Evolutionary conservation across 2,888 invertebrate species (phyloP).

Genomic region (Mactromeris polynyma): DNA sequence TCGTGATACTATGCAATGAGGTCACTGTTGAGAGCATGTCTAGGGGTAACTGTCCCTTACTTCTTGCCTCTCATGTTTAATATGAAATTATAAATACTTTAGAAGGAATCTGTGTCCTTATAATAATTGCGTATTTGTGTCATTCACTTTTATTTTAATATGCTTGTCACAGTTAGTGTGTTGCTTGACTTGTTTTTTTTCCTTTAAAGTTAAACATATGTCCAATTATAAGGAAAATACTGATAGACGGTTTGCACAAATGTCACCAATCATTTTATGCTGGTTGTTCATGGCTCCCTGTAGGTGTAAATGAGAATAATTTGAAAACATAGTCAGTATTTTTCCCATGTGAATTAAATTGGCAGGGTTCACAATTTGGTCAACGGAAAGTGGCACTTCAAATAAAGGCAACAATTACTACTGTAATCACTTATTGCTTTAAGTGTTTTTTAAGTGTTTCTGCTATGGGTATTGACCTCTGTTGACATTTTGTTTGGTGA

Average conservation of each 20-base stretch:
- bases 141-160: too few species aligned
- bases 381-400: constrained; percentile 13
- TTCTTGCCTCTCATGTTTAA: too few species aligned
- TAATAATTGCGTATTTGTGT: too few species aligned
- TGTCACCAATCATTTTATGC: neutral
- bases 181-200: too few species aligned
- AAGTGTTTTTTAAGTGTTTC: constrained; percentile 9
- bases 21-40: too few species aligned
- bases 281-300: neutral
- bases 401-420: neutral
- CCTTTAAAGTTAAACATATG: too few species aligned
- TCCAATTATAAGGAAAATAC: too few species aligned
- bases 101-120: too few species aligned
- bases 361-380: neutral
- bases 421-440: neutral
- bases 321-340: neutral
- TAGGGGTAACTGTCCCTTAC: too few species aligned
- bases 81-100: too few species aligned
- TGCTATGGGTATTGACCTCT: neutral
- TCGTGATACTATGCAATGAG: too few species aligned
- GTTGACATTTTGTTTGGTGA: neutral
- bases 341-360: constrained; percentile 13
- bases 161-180: too few species aligned
- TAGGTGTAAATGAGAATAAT: neutral
- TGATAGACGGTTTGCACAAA: neutral